These are phyloP conservation scores for Stichodactyla helianthus DNA, from an alignment of 64 coral and sea anemone genomes.

Conservation along the genomic window DNA sequence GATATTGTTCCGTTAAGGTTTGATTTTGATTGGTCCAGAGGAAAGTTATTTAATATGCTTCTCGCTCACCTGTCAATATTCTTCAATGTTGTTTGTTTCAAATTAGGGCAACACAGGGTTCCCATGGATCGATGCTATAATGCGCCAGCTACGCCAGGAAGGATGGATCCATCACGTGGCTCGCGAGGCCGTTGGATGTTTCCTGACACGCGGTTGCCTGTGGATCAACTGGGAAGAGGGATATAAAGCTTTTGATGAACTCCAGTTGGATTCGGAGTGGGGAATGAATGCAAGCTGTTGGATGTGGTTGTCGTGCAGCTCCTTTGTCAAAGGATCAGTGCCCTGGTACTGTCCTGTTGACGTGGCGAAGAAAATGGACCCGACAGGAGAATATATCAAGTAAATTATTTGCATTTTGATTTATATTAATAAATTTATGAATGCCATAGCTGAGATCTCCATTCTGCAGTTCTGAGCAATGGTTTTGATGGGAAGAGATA, in stretches of 20 bases:
- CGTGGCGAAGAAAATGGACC: constrained; percentile 60
- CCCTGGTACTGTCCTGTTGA: constrained; percentile 58
- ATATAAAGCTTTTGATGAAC: constrained; percentile 70
- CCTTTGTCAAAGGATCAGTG: constrained; percentile 32
- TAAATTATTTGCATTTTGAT: background rate
- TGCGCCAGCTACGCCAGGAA: constrained; percentile 73
- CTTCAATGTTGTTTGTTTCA: background rate
- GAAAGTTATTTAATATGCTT: no score
- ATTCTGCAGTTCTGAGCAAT: no score
- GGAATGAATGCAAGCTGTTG: constrained; percentile 41
- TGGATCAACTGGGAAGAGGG: constrained; percentile 99
- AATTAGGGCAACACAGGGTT: constrained; percentile 79
- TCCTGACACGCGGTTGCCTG: constrained; percentile 89
- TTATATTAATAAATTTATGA: background rate
- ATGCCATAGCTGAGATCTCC: no score
- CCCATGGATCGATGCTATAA: constrained; percentile 96
- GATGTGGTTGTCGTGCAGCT: constrained; percentile 58
- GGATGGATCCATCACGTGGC: constrained; percentile 89
- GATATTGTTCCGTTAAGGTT: no score
- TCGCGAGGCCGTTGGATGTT: constrained; percentile 88
- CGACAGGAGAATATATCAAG: constrained; percentile 66
- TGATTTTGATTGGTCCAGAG: no score
- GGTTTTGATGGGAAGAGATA: no score
- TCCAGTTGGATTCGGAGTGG: constrained; percentile 53
- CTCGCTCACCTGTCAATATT: no score